Percentiles rank a stretch among this genome's conserved stretches.
Evolutionary conservation across 2,888 invertebrate species (phyloP).

Genomic region (Tenodera sinensis): DNA sequence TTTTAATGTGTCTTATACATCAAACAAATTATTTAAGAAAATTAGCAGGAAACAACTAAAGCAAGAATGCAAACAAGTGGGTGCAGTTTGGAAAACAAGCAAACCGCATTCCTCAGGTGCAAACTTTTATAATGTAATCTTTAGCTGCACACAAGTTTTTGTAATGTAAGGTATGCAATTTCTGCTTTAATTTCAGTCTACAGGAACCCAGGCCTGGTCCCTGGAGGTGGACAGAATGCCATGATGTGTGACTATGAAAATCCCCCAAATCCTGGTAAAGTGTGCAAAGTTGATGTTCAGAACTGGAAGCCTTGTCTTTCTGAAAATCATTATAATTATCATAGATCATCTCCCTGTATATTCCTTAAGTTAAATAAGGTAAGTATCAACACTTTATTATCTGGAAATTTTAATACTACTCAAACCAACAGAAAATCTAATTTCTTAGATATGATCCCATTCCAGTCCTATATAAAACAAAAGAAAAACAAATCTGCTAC

Average conservation of each 20-base stretch:
- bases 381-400: constrained; percentile 32
- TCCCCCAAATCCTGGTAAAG: constrained; percentile 61
- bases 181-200: constrained; percentile 39
- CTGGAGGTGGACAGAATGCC: constrained; percentile 51
- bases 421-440: background rate
- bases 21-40: too few species aligned
- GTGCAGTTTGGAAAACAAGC: too few species aligned
- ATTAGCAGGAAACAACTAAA: too few species aligned
- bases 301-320: constrained; percentile 73
- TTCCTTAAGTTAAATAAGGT: constrained; percentile 96
- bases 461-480: too few species aligned
- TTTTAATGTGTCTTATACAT: too few species aligned
- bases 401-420: background rate
- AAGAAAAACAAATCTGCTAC: background rate
- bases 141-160: background rate
- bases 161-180: background rate
- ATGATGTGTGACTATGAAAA: constrained; percentile 63
- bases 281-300: constrained; percentile 75
- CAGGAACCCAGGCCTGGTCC: constrained; percentile 40
- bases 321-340: constrained; percentile 80
- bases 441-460: background rate
- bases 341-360: constrained; percentile 86
- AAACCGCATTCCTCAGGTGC: too few species aligned
- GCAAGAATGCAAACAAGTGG: too few species aligned
- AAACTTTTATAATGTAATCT: too few species aligned